Conservation (phyloP, 1,140 invertebrate genomes). For the Oedothorax gibbosus region DNA sequence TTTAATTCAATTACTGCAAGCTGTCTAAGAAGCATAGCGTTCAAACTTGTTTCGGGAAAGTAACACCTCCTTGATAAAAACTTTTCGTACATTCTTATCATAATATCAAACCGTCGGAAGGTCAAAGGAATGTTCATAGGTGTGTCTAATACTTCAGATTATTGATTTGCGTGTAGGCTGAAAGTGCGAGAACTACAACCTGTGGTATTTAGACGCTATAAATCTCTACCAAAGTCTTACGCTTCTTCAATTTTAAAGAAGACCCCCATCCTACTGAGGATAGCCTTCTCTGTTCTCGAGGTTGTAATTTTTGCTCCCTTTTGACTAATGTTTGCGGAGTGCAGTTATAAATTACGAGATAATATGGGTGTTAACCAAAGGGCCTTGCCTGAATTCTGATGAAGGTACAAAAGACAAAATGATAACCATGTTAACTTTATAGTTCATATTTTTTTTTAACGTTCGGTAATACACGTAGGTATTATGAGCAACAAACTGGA, state of each 20-base stretch:
- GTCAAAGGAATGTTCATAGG: slow-evolving; percentile 31
- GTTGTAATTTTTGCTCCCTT: slow-evolving; percentile 1
- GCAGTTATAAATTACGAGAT: slow-evolving; percentile 41
- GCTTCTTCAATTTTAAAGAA: neutral
- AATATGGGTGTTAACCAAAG: slow-evolving; percentile 44
- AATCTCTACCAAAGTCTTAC: slow-evolving; percentile 1
- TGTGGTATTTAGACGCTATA: slow-evolving; percentile 17
- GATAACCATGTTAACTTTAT: neutral
- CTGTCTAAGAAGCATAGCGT: too few relatives aligned
- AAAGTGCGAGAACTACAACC: neutral
- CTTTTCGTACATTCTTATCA: neutral
- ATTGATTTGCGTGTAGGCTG: slow-evolving; percentile 1
- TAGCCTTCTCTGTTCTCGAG: neutral
- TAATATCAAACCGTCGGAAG: neutral
- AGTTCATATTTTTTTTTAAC: too few relatives aligned
- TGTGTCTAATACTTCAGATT: slow-evolving; percentile 3
- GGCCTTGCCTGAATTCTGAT: slow-evolving; percentile 30
- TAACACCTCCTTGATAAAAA: too few relatives aligned
- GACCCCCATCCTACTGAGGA: slow-evolving; percentile 1
- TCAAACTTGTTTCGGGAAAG: too few relatives aligned
- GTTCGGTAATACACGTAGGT: too few relatives aligned
- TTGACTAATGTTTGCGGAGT: slow-evolving; percentile 21
- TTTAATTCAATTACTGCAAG: too few relatives aligned
- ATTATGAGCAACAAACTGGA: too few relatives aligned
- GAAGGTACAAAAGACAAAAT: slow-evolving; percentile 1